Base-by-base conservation (phyloP, 2,888 invertebrate genomes). In the Eupithecia tripunctaria region DNA sequence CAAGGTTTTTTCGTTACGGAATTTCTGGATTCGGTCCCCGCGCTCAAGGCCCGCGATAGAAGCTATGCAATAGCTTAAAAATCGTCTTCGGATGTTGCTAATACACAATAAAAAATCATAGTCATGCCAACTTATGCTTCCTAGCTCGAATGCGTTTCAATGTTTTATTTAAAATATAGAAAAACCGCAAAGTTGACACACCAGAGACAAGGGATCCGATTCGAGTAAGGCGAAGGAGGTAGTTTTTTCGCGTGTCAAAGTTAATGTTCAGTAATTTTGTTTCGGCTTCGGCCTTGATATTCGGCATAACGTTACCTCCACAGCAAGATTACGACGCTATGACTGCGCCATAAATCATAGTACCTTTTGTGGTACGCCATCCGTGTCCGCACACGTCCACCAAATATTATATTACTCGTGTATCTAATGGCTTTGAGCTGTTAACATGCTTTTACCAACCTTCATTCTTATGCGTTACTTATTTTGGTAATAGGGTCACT, bases 291-390 rank as follows among this genome's bases (percentile, higher is more conserved):
- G 67, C 14, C 27, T 27, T 2, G 36, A 32, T 51, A 51, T 71
- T 59, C 38, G 38, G 21, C 47, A 60, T 25, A 43, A 64, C 18
- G 7, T 59, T 21, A 67, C 76, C 75, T 15, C 51, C 59, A 75
- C 75, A 77, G 81, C 80, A 75, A 79, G 77, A 76, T 78, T 77
- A 77, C 69, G 69, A 38, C 67, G 62, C 63, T 71, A 74, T 73
- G 36, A 25, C 66, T 70, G 77, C 76, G 75, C 81, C 80, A 88
- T 90, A 89, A 89, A 89, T 90, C 89, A 88, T 85, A 85, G 82
- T 82, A 86, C 89, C 89, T 89, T 91, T 90, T 87, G 86, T 83
- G 86, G 86, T 75, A 77, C 79, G 74, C 78, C 79, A 82, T 81
- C 76, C 82, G 79, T 82, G 85, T 85, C 85, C 85, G 80, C 84